phyloP scores from a whole-genome alignment of 2,888 invertebrate genomes.

The Didymodactylos carnosus region DNA sequence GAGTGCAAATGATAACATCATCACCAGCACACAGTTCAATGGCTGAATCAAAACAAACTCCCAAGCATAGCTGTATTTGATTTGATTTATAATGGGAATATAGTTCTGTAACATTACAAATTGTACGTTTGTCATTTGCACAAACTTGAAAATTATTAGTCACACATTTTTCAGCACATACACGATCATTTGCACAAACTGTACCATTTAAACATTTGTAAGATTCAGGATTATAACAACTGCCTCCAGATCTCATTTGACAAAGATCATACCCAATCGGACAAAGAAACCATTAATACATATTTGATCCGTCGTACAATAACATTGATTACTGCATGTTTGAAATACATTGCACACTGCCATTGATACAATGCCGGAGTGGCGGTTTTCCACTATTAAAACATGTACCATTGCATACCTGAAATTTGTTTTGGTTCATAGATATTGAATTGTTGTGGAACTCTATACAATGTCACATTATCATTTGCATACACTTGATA shows the following conservation, averaged over 20 bases:
- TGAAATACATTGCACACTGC: not conserved
- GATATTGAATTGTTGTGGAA: too few relatives aligned
- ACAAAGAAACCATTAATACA: not conserved
- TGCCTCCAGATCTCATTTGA: not conserved
- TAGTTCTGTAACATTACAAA: not conserved
- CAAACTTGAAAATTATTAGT: not conserved
- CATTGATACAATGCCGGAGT: not conserved
- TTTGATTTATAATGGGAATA: not conserved
- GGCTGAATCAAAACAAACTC: not conserved
- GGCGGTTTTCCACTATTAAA: too few relatives aligned
- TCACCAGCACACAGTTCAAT: not conserved
- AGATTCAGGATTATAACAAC: not conserved
- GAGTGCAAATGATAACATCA: not conserved
- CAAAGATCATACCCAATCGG: not conserved
- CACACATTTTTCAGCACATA: not conserved
- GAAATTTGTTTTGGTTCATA: too few relatives aligned
- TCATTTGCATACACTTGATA: too few relatives aligned
- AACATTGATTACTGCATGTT: not conserved
- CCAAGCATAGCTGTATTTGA: not conserved
- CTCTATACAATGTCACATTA: too few relatives aligned
- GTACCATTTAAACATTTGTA: not conserved
- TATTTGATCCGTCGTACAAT: not conserved
- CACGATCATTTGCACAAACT: not conserved
- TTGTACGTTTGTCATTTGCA: not conserved
- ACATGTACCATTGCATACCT: too few relatives aligned